phyloP scores from a whole-genome alignment of 2,888 invertebrate species.

The Polymixis lichenea region DNA sequence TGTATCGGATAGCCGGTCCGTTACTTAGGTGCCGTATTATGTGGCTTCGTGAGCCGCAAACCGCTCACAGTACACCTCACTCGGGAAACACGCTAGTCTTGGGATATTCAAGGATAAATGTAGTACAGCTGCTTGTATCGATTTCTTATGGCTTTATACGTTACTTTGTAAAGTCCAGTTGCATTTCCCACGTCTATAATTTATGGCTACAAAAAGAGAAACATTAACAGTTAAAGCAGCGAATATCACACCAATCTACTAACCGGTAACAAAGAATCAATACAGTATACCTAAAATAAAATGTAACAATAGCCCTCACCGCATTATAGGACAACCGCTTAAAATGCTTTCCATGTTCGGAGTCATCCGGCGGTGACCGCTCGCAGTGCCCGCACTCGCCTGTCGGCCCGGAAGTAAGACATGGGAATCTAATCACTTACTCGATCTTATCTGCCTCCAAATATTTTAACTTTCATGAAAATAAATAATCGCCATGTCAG shows the following conservation, averaged over 20 bases:
- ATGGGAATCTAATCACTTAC: conserved; percentile 81
- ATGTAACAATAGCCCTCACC: conserved; percentile 82
- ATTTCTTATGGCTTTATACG: not conserved
- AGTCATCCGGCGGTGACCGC: conserved; percentile 83
- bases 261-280: conserved; percentile 75
- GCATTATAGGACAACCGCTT: conserved; percentile 84
- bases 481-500: conserved; percentile 74
- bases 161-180: conserved; percentile 17
- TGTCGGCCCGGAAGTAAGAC: conserved; percentile 82
- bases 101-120: conserved; percentile 45
- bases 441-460: conserved; percentile 77
- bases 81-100: conserved; percentile 53
- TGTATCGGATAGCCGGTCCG: conserved; percentile 82
- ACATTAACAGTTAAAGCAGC: conserved; percentile 24
- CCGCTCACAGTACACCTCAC: conserved; percentile 63
- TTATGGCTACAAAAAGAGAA: not conserved
- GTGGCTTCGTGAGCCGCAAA: conserved; percentile 86
- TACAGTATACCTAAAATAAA: conserved; percentile 83
- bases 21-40: conserved; percentile 79
- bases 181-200: conserved; percentile 8
- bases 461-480: conserved; percentile 74
- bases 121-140: conserved; percentile 20
- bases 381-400: conserved; percentile 64
- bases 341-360: conserved; percentile 90
- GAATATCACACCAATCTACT: conserved; percentile 38